Base-by-base conservation (phyloP, 2,888 invertebrate species). In the Plagiodera versicolora region DNA sequence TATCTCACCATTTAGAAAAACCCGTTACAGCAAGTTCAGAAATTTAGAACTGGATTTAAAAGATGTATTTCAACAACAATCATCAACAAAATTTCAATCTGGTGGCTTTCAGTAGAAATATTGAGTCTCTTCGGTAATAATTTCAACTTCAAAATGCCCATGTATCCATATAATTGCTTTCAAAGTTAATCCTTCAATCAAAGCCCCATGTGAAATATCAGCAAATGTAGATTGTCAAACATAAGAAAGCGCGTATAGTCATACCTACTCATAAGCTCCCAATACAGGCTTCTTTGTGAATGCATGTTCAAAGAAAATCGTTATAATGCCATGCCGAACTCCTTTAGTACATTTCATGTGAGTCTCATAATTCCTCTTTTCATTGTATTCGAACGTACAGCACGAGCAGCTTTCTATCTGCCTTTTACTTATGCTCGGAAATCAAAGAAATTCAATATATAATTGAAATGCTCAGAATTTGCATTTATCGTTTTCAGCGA, bases 311-410 rank as follows among this genome's bases (percentile, higher is more conserved):
- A 73, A 75, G 72, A 67, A 70, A 72, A 71, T 65, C 67, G 67
- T 24, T 67, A 69, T 70, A 70, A 69, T 70, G 72, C 70, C 67
- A 68, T 69, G 71, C 67, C 72, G 68, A 71, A 72, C 65, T 68
- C 68, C 69, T 68, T 70, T 71, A 70, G 69, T 67, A 63, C 65
- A 62, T 62, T 67, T 60, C 67, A 62, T 56, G 59, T 64, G 56
- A 66, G 64, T 60, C 64, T 62, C 59, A 55, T 61, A 52, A 65
- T 66, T 70, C 61, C 56, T 51, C 61, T 53, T 67, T 67, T 53
- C 58, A 68, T 61, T 65, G 56, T 62, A 56, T 60, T 55, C 59
- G 49, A 48, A 19, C 32, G 58, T 45, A 62, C 35, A 52, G 20
- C 18, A 20, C 32, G 56, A 30, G 45, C 28, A 20, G 54, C 17